phyloP scores from a whole-genome alignment of 2,888 invertebrate genomes.

The Phortica magna region DNA sequence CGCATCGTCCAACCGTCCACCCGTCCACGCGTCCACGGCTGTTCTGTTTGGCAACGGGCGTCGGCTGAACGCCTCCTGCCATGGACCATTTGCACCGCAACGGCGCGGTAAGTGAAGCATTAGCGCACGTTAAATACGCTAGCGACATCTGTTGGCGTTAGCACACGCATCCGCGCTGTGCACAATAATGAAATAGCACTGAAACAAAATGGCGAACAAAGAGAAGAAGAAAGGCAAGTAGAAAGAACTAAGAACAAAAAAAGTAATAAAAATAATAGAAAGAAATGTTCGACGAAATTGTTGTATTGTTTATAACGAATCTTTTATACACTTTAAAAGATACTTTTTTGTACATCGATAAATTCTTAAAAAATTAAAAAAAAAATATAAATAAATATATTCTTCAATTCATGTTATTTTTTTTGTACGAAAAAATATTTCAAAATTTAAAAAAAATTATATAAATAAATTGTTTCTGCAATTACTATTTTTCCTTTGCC shows the following conservation, averaged over 20 bases:
- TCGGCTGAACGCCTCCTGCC: slow-evolving; percentile 45
- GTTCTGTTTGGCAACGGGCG: slow-evolving; percentile 42
- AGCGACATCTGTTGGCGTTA: slow-evolving; percentile 66
- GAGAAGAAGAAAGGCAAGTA: slow-evolving; percentile 40
- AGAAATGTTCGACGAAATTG: not conserved
- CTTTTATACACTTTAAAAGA: not conserved
- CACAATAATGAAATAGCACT: not conserved
- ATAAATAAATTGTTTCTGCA: slow-evolving; percentile 49
- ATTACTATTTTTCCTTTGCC: slow-evolving; percentile 43
- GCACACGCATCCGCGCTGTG: not conserved
- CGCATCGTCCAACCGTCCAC: slow-evolving; percentile 22
- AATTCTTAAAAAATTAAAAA: too few relatives aligned
- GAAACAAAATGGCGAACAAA: slow-evolving; percentile 23
- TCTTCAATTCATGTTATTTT: too few relatives aligned
- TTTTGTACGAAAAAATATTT: too few relatives aligned
- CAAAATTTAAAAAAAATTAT: too few relatives aligned
- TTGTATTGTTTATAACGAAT: not conserved
- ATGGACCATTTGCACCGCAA: slow-evolving; percentile 68
- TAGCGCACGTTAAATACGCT: slow-evolving; percentile 71
- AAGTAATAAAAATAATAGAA: slow-evolving; percentile 32
- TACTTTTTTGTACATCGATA: too few relatives aligned
- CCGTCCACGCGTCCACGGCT: too few relatives aligned
- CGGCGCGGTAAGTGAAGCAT: slow-evolving; percentile 52
- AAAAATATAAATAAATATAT: too few relatives aligned
- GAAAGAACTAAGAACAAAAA: slow-evolving; percentile 55